Percentiles rank a stretch among this genome's conserved stretches.
phyloP scores from a whole-genome alignment of 2,888 invertebrate genomes.

The Meiosimyza decipiens region DNA sequence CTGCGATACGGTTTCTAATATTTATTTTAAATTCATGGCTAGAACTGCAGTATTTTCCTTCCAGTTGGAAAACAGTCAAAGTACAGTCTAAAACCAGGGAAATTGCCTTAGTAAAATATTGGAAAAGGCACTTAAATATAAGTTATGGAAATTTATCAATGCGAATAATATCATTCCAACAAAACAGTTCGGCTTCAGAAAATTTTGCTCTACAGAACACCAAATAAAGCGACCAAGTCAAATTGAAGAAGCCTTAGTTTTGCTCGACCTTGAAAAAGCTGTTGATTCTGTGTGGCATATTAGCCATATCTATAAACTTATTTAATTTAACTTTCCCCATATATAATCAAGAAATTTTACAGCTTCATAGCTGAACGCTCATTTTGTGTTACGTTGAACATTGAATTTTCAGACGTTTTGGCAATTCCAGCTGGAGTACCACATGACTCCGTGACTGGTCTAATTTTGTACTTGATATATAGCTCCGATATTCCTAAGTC shows the following conservation, averaged over 20 bases:
- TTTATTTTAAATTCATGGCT: slow-evolving; percentile 37
- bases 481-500: no score
- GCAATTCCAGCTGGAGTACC: slow-evolving; percentile 20
- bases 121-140: slow-evolving; percentile 36
- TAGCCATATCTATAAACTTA: slow-evolving; percentile 11
- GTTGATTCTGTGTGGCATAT: slow-evolving; percentile 10
- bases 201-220: slow-evolving; percentile 9
- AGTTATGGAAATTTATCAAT: slow-evolving; percentile 19
- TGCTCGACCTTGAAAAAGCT: slow-evolving; percentile 4
- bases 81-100: slow-evolving; percentile 26
- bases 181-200: slow-evolving; percentile 35
- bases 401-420: slow-evolving; percentile 4
- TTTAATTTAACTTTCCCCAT: slow-evolving; percentile 18
- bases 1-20: slow-evolving; percentile 11
- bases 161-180: slow-evolving; percentile 25
- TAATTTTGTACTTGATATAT: no score
- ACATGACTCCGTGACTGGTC: background rate
- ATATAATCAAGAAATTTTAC: slow-evolving; percentile 7
- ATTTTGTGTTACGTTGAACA: background rate
- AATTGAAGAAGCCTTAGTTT: background rate
- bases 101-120: slow-evolving; percentile 32
- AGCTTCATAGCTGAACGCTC: background rate
- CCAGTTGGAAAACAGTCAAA: slow-evolving; percentile 33
- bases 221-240: slow-evolving; percentile 11
- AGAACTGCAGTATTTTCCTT: slow-evolving; percentile 35